Evolutionary conservation across 1,140 invertebrate species (phyloP).

Genomic region (Drosophila gunungcola): DNA sequence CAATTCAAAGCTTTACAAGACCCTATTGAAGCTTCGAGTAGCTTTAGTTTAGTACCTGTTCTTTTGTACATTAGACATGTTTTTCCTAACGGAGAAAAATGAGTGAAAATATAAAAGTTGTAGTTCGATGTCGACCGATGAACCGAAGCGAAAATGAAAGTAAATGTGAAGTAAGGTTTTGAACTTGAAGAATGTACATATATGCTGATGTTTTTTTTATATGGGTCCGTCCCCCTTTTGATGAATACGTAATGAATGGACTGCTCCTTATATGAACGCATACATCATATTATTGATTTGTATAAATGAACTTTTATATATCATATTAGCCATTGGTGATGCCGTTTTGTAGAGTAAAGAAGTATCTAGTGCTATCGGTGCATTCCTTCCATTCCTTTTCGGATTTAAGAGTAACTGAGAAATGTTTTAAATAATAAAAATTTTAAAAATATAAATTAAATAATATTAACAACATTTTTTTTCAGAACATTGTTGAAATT

Average conservation of each 20-base stretch:
- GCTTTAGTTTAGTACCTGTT: not conserved
- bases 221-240: too few relatives aligned
- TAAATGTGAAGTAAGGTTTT: not conserved
- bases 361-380: too few relatives aligned
- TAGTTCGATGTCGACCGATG: slow-evolving; percentile 8
- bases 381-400: too few relatives aligned
- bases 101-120: slow-evolving; percentile 15
- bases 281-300: not conserved
- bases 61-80: not conserved
- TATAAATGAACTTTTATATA: not conserved
- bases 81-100: not conserved
- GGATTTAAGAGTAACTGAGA: too few relatives aligned
- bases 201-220: not conserved
- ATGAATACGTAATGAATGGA: too few relatives aligned
- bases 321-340: too few relatives aligned
- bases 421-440: not conserved
- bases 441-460: not conserved
- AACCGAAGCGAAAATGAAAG: slow-evolving; percentile 2
- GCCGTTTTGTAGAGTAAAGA: too few relatives aligned
- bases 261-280: not conserved
- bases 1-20: not conserved
- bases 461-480: not conserved
- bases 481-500: slow-evolving; percentile 91
- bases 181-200: not conserved
- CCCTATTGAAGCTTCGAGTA: not conserved